Evolutionary conservation across 2,113 vertebrate genomes (phyloP), one percentile per base, ranked within the genome.

Genomic region (Proterorhinus semilunaris): DNA sequence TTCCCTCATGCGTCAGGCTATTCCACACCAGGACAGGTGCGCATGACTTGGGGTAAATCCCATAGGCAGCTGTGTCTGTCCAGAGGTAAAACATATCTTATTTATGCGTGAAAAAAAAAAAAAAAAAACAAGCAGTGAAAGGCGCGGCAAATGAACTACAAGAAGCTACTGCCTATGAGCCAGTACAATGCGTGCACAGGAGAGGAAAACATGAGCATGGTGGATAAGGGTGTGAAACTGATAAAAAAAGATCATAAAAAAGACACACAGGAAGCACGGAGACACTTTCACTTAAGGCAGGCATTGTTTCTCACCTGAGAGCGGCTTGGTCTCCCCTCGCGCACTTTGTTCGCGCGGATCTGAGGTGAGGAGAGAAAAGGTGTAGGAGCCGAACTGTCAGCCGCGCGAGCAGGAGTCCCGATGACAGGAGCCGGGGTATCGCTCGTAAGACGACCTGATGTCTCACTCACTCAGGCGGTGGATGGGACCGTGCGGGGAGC

Each of bases 401-500:
- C 48, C 49, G 46, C 15, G 69, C 57, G 8, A 1, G 21, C 53
- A 55, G 53, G 53, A 55, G 64, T 36, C 65, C 17, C 72, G 7
- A 55, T 50, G 80, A 79, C 43, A 63, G 48, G 49, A 66, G 74
- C 75, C 6, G 51, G 63, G 78, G 79, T 70, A 36, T 5, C 1
- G 58, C 79, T 88, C 84, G 76, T 82, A 69, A 81, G 75, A 86
- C 82, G 68, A 74, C 83, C 78, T 83, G 49, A 53, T 73, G 72
- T 80, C 83, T 78, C 78, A 4, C 27, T 36, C 50, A 70, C 81
- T 75, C 82, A 11, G 71, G 53, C 78, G 45, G 70, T 5, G 64
- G 86, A 87, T 83, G 82, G 68, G 86, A 83, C 52, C 79, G 83
- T n/a, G 74, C 79, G 83, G 10, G 74, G 76, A 82, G 78, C 83